These are phyloP conservation scores for Hemithea aestivaria DNA, from an alignment of 2,888 invertebrate species.

Conservation along the genomic window DNA sequence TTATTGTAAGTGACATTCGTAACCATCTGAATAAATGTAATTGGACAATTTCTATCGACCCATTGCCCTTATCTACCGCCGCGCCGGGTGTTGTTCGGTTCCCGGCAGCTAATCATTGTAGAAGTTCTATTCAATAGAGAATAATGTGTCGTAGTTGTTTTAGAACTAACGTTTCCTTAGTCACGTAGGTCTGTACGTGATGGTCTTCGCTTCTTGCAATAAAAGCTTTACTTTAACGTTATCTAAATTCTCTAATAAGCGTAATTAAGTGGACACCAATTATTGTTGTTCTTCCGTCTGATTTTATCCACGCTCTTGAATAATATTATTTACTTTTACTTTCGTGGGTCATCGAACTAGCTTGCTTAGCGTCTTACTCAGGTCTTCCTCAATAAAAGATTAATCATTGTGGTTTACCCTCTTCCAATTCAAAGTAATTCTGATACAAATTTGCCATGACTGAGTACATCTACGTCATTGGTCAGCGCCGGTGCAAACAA, in stretches of 20 bases:
- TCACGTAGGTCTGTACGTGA: slow-evolving; percentile 1
- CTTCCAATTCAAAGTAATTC: slow-evolving; percentile 18
- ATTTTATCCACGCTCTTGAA: too few species aligned
- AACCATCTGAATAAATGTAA: slow-evolving; percentile 74
- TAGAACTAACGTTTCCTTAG: slow-evolving; percentile 22
- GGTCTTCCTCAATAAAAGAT: slow-evolving; percentile 20
- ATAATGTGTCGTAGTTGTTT: slow-evolving; percentile 27
- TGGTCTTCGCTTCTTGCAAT: too few species aligned
- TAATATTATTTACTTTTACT: slow-evolving; percentile 9
- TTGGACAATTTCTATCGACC: slow-evolving; percentile 74
- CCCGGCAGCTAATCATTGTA: slow-evolving; percentile 55
- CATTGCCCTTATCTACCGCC: slow-evolving; percentile 64
- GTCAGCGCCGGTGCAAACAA: slow-evolving; percentile 7
- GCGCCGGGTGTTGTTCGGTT: slow-evolving; percentile 36
- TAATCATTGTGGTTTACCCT: slow-evolving; percentile 23
- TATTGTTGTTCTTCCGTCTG: too few species aligned
- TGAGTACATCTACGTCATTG: slow-evolving; percentile 26
- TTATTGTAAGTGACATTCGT: slow-evolving; percentile 72
- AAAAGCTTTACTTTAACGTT: too few species aligned
- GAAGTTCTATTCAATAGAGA: slow-evolving; percentile 43
- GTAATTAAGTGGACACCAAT: too few species aligned
- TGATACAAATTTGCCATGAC: slow-evolving; percentile 19
- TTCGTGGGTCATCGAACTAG: slow-evolving; percentile 7
- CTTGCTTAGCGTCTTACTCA: slow-evolving; percentile 1
- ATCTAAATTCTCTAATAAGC: too few species aligned